Evolutionary conservation across 2,113 vertebrate species (phyloP), one percentile per base, ranked within the genome.

Genomic region (Limnothrissa miodon): DNA sequence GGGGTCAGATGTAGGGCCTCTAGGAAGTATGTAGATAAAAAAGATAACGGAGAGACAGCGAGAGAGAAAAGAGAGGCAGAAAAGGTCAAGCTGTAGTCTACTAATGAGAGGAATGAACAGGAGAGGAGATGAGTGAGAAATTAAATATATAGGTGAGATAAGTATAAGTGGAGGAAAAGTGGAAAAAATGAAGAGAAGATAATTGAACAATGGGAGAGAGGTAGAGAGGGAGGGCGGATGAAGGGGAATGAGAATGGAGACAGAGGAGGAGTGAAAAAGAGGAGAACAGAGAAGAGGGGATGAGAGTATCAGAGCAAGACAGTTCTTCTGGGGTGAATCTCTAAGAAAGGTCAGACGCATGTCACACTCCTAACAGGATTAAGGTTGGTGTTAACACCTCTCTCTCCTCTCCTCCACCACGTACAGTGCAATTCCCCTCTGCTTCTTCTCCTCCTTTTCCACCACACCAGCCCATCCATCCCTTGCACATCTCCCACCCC

Each of bases 121-220:
- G 15, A 17, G 66, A 83, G 88, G 87, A 79, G 82, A 56, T 1
- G 39, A 45, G 53, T 7, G 79, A 59, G 33, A n/a, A n/a, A n/a
- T n/a, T n/a, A n/a, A n/a, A n/a, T n/a, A n/a, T n/a, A n/a, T n/a
- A n/a, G n/a, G n/a, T n/a, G n/a, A n/a, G n/a, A n/a, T n/a, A n/a
- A n/a, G n/a, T n/a, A 42, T 42, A 2, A 2, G 6, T 42, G 42
- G 6, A 21, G 4, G 53, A 56, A 56, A 66, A 7, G 59, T n/a
- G 25, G 39, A 45, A 44, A 91, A 82, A 78, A 90, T 82, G 87
- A 88, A 39, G 82, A 80, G 89, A 5, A 46, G 33, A 45, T 88
- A 85, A 59, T 11, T 36, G 53, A 29, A 23, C 1, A 51, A 85
- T 86, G 87, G 23, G 79, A 59, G 33, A 10, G 84, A 87, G 82